Conservation (phyloP, 92 coral and sea anemone genomes). For the Isaurus tuberculatus region DNA sequence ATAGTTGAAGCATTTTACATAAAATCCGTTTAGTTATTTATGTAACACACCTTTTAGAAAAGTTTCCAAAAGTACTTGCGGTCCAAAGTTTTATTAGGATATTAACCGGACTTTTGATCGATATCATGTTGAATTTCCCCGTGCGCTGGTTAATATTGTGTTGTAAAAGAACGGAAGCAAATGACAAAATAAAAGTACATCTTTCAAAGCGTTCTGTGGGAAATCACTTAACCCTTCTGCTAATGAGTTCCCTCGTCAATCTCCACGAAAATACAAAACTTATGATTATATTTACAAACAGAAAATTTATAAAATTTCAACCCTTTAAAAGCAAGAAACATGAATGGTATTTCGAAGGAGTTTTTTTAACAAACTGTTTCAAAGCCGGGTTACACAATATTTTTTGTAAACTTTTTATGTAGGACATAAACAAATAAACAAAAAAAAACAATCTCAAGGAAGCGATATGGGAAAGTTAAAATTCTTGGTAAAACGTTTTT, state of each 20-base stretch:
- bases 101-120: neutral
- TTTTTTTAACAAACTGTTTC: too few species aligned
- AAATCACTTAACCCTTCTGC: conserved; percentile 2
- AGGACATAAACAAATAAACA: too few species aligned
- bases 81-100: neutral
- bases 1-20: neutral
- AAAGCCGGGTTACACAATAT: too few species aligned
- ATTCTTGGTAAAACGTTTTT: too few species aligned
- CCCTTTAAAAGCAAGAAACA: too few species aligned
- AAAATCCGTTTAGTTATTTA: neutral
- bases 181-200: neutral
- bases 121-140: neutral
- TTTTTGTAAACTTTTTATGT: too few species aligned
- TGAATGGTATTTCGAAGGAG: too few species aligned
- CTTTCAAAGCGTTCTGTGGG: neutral
- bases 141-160: neutral
- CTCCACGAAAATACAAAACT: neutral
- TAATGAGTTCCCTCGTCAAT: neutral
- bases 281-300: neutral
- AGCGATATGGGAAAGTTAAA: too few species aligned
- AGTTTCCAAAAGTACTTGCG: neutral
- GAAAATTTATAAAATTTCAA: too few species aligned
- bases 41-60: neutral
- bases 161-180: neutral
- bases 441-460: too few species aligned